These are phyloP conservation scores for Acyrthosiphon pisum DNA, from an alignment of 1,140 invertebrate genomes.

Conservation along the genomic window DNA sequence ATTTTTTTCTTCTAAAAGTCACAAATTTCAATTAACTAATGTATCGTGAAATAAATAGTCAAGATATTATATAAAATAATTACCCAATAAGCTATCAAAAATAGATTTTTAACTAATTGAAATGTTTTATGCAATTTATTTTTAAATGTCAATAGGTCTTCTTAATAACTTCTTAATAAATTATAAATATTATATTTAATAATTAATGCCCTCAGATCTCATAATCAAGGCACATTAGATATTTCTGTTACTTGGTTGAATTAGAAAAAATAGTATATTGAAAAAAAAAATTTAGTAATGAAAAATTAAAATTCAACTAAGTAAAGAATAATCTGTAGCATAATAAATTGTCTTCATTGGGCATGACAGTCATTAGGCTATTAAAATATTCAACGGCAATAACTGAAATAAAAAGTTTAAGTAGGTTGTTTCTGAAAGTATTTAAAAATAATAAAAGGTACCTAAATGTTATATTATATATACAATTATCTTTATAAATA, in stretches of 20 bases:
- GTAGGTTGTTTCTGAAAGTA: too few relatives aligned
- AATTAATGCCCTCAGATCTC: constrained; percentile 45
- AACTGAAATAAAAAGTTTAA: neutral
- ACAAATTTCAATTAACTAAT: neutral
- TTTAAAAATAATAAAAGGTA: neutral
- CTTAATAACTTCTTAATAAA: too few relatives aligned
- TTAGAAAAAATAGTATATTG: neutral
- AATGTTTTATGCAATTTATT: too few relatives aligned
- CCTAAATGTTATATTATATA: neutral
- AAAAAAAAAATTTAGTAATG: neutral
- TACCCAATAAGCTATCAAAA: neutral
- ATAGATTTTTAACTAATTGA: neutral
- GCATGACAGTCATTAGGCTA: neutral
- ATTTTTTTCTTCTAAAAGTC: too few relatives aligned
- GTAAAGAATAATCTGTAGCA: constrained; percentile 4
- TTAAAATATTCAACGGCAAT: neutral
- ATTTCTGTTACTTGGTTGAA: constrained; percentile 24
- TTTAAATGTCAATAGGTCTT: too few relatives aligned
- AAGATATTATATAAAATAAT: neutral
- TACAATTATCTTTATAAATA: neutral
- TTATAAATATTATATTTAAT: neutral
- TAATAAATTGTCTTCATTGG: constrained; percentile 45
- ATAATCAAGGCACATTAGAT: constrained; percentile 44
- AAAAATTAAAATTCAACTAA: constrained; percentile 43
- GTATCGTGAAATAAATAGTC: neutral